A percentile compares a stretch with the other conserved stretches of the same genome.
Evolutionary conservation across 2,888 invertebrate genomes (phyloP).

Genomic region (Mystacides longicornis): DNA sequence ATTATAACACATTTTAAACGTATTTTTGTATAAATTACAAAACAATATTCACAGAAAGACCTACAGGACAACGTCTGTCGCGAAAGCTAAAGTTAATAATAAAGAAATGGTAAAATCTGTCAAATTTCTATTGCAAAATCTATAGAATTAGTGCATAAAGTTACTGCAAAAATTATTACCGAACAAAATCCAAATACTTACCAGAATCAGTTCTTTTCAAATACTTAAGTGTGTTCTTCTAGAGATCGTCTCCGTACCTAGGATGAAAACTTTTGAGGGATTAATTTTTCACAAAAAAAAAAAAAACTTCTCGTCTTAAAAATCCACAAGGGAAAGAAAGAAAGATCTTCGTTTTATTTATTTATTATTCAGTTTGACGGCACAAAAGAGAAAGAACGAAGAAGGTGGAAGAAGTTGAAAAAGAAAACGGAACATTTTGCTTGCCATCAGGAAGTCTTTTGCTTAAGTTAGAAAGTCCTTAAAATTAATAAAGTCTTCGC

Average conservation of each 20-base stretch:
- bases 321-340: background rate
- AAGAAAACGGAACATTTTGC: background rate
- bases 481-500: background rate
- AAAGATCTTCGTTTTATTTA: background rate
- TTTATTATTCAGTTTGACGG: background rate
- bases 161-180: no score
- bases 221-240: background rate
- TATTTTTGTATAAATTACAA: no score
- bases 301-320: background rate
- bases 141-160: no score
- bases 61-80: no score
- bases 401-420: no score
- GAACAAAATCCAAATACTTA: no score
- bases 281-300: background rate
- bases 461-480: conserved; percentile 1
- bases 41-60: no score
- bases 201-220: background rate
- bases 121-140: no score
- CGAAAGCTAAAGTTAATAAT: no score
- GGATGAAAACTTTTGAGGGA: background rate
- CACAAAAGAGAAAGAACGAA: no score
- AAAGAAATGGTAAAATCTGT: no score
- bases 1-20: no score
- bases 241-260: background rate
- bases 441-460: background rate